Conservation (phyloP, 2,888 invertebrate species). For the Campoplex nolae region DNA sequence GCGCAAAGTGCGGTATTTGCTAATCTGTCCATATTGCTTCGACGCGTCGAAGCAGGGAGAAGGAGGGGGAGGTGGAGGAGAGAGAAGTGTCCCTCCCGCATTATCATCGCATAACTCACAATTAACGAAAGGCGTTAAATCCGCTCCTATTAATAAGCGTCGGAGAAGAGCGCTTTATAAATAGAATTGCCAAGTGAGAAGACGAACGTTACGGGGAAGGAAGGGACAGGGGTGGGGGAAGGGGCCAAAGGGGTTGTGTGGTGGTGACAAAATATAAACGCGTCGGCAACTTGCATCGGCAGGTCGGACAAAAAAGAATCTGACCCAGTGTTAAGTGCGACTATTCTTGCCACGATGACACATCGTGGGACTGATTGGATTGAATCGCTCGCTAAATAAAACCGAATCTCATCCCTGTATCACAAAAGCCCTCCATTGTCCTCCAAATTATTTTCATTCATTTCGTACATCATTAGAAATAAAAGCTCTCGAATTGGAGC, state of each 20-base stretch:
- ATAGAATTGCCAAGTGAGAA: slow-evolving; percentile 74
- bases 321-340: slow-evolving; percentile 79
- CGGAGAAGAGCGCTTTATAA: slow-evolving; percentile 76
- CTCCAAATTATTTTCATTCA: slow-evolving; percentile 19
- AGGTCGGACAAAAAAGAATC: slow-evolving; percentile 76
- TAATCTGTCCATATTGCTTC: slow-evolving; percentile 28
- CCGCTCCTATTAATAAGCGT: slow-evolving; percentile 80
- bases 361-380: slow-evolving; percentile 77
- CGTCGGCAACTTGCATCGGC: slow-evolving; percentile 75
- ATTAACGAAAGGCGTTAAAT: slow-evolving; percentile 79
- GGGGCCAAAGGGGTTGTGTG: slow-evolving; percentile 36
- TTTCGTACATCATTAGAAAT: background rate
- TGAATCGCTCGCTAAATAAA: slow-evolving; percentile 72
- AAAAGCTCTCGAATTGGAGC: background rate
- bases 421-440: slow-evolving; percentile 19
- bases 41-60: background rate
- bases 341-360: slow-evolving; percentile 81
- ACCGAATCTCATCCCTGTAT: slow-evolving; percentile 66
- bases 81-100: slow-evolving; percentile 46
- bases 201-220: slow-evolving; percentile 70
- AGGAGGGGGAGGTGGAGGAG: background rate
- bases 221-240: slow-evolving; percentile 53
- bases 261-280: slow-evolving; percentile 72
- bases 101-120: slow-evolving; percentile 76
- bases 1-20: slow-evolving; percentile 18